phyloP scores from a whole-genome alignment of 1,140 invertebrate species.

The Rhopalosiphum maidis region DNA sequence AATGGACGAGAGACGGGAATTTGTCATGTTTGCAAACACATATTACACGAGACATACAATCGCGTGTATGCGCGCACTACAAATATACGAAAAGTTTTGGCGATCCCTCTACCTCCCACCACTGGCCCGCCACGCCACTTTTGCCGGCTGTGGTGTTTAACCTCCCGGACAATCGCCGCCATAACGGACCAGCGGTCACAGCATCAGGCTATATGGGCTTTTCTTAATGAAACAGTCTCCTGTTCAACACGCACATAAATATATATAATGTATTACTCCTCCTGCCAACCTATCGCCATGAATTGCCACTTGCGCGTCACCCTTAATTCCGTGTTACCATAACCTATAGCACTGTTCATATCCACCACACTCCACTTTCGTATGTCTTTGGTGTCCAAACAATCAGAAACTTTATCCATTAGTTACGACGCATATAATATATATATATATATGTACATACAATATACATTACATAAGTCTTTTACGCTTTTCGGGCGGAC shows the following conservation, averaged over 20 bases:
- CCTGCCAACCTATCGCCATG: background rate
- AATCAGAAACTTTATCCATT: conserved; percentile 35
- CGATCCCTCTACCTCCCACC: background rate
- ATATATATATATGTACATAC: background rate
- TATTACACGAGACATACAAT: background rate
- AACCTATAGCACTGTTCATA: background rate
- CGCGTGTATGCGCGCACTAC: background rate
- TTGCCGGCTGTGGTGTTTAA: background rate
- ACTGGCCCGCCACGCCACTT: background rate
- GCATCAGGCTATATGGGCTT: background rate
- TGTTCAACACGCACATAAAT: background rate
- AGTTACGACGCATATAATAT: background rate
- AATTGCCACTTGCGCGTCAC: background rate
- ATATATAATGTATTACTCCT: background rate
- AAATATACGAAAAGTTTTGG: conserved; percentile 47
- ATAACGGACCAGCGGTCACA: conserved; percentile 23
- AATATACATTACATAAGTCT: background rate
- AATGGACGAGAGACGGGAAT: background rate
- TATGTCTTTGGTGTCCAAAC: background rate
- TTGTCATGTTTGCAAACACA: conserved; percentile 39
- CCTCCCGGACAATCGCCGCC: conserved; percentile 34
- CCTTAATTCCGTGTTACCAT: background rate
- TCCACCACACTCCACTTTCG: background rate
- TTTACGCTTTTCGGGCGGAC: background rate
- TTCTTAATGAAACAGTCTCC: conserved; percentile 37